Base-by-base conservation (phyloP, 2,888 invertebrate species). In the Steinernema hermaphroditum region DNA sequence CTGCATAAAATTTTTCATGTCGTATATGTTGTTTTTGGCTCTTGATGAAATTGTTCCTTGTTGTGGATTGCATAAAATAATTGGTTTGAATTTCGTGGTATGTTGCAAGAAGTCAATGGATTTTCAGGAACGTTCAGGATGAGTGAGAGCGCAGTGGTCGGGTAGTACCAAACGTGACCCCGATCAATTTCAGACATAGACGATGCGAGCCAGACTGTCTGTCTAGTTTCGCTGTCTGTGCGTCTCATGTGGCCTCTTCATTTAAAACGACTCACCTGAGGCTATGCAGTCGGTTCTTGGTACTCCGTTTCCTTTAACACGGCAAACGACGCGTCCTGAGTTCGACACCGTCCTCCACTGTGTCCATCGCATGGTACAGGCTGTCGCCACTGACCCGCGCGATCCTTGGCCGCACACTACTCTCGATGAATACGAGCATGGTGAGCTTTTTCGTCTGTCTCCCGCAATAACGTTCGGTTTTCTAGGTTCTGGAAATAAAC, bases 1-100 rank as follows among this genome's bases (percentile, higher is more conserved):
- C 85, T 29, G 82, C 85, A 82, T 85, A 82, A 57, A 12, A 12
- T 46, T 46, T 16, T 16, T 16, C 16, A 19, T 19, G 6, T 16
- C 16, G 46, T 19, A 16, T 46, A 6, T 12, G 22, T 46, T 9
- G 46, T 46, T 46, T 19, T 46, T 46, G 16, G 16, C 16, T 6
- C 46, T 19, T 16, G 6, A 19, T 16, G 6, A 4, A 19, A 46
- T 46, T 46, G 46, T 46, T 46, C 46, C 12, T 37, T 37, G 37
- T 37, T 37, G 37, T 37, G 37, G 37, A 37, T 37, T 37, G 12
- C 37, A 37, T 37, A 37, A 37, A 37, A 37, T n/a, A n/a, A n/a
- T n/a, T n/a, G n/a, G n/a, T n/a, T n/a, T n/a, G n/a, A n/a, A n/a
- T n/a, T n/a, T n/a, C n/a, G n/a, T n/a, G n/a, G n/a, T n/a, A n/a